phyloP scores from a whole-genome alignment of 2,113 vertebrate species.

The Ptyas mucosa region DNA sequence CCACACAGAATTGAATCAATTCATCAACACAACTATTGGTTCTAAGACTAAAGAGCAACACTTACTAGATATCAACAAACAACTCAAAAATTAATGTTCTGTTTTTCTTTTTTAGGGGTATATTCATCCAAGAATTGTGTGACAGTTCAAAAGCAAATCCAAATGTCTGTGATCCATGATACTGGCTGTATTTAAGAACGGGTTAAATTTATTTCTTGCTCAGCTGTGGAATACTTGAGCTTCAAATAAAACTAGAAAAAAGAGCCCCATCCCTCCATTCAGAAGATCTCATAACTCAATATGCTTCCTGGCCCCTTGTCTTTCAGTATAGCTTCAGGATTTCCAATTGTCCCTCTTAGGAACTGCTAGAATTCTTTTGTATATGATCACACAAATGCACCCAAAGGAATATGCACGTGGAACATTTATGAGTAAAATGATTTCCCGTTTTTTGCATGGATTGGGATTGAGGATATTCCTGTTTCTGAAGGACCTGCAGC shows the following conservation, averaged over 20 bases:
- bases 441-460: not conserved
- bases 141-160: not conserved
- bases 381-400: not conserved
- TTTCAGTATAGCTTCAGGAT: not conserved
- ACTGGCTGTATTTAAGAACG: not conserved
- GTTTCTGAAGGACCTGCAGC: not conserved
- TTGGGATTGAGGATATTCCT: not conserved
- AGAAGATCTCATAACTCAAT: not conserved
- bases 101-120: not conserved
- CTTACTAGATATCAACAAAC: not conserved
- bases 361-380: not conserved
- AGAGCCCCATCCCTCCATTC: not conserved
- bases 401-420: not conserved
- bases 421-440: not conserved
- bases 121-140: not conserved
- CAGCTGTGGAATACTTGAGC: not conserved
- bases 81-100: not conserved
- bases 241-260: not conserved
- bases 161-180: not conserved
- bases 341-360: not conserved
- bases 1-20: not conserved
- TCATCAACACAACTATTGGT: not conserved
- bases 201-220: not conserved
- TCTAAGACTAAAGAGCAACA: not conserved
- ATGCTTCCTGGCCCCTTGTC: not conserved